Evolutionary conservation across 1,140 invertebrate genomes (phyloP), one percentile per base, ranked within the genome.

Genomic region (Cephus cinctus): DNA sequence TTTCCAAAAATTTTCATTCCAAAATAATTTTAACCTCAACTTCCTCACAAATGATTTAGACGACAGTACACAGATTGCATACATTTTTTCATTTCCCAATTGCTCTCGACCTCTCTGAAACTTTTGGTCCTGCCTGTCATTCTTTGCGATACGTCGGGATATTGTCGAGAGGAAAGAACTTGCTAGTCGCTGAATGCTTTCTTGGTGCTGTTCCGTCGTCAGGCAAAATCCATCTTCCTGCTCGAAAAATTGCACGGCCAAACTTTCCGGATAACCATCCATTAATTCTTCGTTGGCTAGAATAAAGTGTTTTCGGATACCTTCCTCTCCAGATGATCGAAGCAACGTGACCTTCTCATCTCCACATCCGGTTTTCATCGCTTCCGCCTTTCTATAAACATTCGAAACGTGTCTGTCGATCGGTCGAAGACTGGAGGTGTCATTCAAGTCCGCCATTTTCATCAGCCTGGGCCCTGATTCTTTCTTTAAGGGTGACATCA

Each of bases 401-500:
- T 46, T 43, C 11, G 59, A 43, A n/a, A 61, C 55, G 5, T 39
- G 52, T 23, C 43, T 62, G 16, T 54, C 45, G 16, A 49, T 40
- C 0, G 43, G 52, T 20, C 56, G 46, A 9, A 56, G 47, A 3
- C 14, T 15, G 5, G 45, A 52, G 12, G 53, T 51, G 11, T 50
- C 55, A 2, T 42, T 45, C 3, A 60, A 42, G 16, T 61, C 48
- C 11, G 42, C 47, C 1, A 50, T 31, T n/a, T 43, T 59, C 9
- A 43, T 43, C 27, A 55, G 21, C 27, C 21, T 52, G 45, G 50
- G 45, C 5, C 57, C 57, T 61, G 54, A 57, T 53, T 54, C 36
- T 18, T 50, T 42, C 20, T 46, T 58, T 38, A 54, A 55, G 56
- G 62, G 64, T 56, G 63, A 65, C 58, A 65, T 53, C 54, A 61